A percentile compares a stretch with the other conserved stretches of the same genome.
These are phyloP conservation scores for Drosophila virilis DNA, from an alignment of 1,140 invertebrate species.

Conservation along the genomic window DNA sequence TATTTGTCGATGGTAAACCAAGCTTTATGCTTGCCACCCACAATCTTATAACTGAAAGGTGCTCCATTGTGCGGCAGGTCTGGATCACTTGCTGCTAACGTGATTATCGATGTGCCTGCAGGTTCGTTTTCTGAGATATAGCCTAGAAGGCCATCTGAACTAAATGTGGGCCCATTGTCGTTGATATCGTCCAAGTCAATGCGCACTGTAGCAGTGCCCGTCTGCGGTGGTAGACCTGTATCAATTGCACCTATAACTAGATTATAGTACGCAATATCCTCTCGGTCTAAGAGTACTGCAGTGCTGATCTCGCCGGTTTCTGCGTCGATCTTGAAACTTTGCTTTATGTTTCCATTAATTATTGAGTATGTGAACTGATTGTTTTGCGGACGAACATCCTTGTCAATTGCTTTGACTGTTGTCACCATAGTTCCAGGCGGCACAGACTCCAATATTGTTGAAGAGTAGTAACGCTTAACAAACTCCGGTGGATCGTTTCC, in stretches of 20 bases:
- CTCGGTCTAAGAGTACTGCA: slow-evolving; percentile 91
- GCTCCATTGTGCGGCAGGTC: slow-evolving; percentile 96
- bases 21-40: slow-evolving; percentile 91
- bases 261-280: slow-evolving; percentile 90
- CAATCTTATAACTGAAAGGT: slow-evolving; percentile 93
- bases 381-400: slow-evolving; percentile 95
- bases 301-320: slow-evolving; percentile 93
- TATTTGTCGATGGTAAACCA: slow-evolving; percentile 86
- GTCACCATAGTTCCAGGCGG: slow-evolving; percentile 89
- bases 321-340: slow-evolving; percentile 95
- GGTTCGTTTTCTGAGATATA: slow-evolving; percentile 95
- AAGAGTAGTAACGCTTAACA: slow-evolving; percentile 89
- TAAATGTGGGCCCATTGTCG: slow-evolving; percentile 96
- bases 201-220: slow-evolving; percentile 92
- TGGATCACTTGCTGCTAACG: slow-evolving; percentile 92
- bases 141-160: slow-evolving; percentile 88
- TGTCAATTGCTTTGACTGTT: slow-evolving; percentile 94
- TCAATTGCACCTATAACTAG: slow-evolving; percentile 96
- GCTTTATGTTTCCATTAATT: slow-evolving; percentile 91
- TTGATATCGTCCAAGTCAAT: slow-evolving; percentile 92
- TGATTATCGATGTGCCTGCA: slow-evolving; percentile 92
- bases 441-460: slow-evolving; percentile 91
- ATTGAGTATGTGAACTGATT: slow-evolving; percentile 97
- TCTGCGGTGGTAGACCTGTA: slow-evolving; percentile 93
- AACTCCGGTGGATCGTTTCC: slow-evolving; percentile 98